Percentiles rank a stretch among this genome's conserved stretches.
Conservation (phyloP, 2,888 invertebrate genomes). For the Antheraea assamensis region DNA sequence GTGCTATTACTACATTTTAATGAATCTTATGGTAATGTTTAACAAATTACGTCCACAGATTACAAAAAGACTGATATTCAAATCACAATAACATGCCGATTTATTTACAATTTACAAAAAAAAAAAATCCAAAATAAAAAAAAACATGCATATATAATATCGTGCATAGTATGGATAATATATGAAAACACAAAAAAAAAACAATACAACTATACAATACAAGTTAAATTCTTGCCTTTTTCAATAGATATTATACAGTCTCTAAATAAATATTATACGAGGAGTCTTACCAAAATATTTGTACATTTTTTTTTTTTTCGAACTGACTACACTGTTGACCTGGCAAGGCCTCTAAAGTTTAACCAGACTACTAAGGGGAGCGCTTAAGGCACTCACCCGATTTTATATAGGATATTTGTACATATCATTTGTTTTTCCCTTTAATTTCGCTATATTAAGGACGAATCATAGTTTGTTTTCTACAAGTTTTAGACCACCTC, state of each 20-base stretch:
- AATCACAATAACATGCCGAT: conserved; percentile 11
- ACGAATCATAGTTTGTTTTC: no score
- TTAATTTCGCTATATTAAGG: no score
- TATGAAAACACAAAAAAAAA: not conserved
- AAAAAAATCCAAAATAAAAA: conserved; percentile 9
- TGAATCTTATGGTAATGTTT: not conserved
- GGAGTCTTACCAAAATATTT: not conserved
- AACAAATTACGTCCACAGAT: not conserved
- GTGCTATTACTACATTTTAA: not conserved
- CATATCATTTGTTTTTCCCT: no score
- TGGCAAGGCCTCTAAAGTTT: no score
- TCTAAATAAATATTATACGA: not conserved
- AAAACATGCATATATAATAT: conserved; percentile 9
- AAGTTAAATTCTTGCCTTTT: not conserved
- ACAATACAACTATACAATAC: not conserved
- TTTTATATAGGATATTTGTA: no score
- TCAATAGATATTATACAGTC: not conserved
- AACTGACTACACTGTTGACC: no score
- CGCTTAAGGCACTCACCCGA: no score
- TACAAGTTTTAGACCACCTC: no score
- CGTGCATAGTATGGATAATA: conserved; percentile 3
- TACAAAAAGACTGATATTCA: not conserved
- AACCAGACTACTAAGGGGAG: no score
- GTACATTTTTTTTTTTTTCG: no score
- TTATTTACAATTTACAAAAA: not conserved